Evolutionary conservation across 2,888 invertebrate genomes (phyloP).

Genomic region (Nemotelus pantherinus): DNA sequence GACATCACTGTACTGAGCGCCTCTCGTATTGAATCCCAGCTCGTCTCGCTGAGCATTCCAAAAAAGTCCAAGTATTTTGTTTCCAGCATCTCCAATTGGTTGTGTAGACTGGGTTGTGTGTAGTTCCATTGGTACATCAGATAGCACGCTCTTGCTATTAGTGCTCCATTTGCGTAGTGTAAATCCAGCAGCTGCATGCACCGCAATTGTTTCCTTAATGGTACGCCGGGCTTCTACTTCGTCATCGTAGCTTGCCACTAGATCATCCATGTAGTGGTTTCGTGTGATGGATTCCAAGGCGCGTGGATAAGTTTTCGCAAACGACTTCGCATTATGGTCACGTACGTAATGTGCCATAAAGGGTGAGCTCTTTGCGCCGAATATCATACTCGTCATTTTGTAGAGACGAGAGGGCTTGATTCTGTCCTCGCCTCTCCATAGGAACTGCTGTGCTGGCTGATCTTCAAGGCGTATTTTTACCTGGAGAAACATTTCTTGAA

Average conservation of each 20-base stretch:
- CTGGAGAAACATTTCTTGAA: constrained; percentile 6
- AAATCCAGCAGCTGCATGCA: constrained; percentile 6
- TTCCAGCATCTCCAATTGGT: background rate
- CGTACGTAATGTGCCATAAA: constrained; percentile 18
- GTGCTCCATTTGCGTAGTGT: background rate
- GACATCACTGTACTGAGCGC: constrained; percentile 4
- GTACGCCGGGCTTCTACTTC: constrained; percentile 2
- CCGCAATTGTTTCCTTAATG: constrained; percentile 11
- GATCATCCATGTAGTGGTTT: constrained; percentile 20
- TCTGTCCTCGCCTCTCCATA: constrained; percentile 4
- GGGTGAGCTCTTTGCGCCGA: constrained; percentile 14
- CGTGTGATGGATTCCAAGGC: background rate
- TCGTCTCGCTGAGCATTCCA: constrained; percentile 10
- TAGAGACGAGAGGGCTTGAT: background rate
- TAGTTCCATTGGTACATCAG: background rate
- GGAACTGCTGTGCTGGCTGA: constrained; percentile 11
- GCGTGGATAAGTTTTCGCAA: background rate
- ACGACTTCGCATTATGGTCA: background rate
- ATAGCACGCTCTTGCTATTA: background rate
- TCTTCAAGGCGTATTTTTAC: background rate
- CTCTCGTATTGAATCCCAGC: constrained; percentile 14
- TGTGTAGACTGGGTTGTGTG: background rate
- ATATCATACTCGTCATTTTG: constrained; percentile 10
- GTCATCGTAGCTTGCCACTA: constrained; percentile 13
- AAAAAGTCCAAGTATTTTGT: background rate